Evolutionary conservation across 1,140 invertebrate species (phyloP).

Genomic region (Aphaenogaster floridana): DNA sequence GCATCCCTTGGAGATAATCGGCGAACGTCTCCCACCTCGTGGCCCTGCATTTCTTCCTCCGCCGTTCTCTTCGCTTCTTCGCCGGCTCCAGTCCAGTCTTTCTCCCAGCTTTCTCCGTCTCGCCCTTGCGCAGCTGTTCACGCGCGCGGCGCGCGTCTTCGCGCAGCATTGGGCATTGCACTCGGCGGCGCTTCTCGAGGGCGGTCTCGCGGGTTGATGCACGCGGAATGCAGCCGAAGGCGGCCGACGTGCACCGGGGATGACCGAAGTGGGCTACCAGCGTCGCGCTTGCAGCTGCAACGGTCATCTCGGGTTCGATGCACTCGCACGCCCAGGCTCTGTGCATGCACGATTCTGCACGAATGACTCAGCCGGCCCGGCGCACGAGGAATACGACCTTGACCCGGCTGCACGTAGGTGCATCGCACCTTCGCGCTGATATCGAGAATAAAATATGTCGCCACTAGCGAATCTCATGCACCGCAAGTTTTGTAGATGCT

Average conservation of each 20-base stretch:
- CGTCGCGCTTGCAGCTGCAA: slow-evolving; percentile 83
- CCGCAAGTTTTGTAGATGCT: not conserved
- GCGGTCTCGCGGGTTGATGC: slow-evolving; percentile 81
- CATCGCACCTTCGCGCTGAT: slow-evolving; percentile 79
- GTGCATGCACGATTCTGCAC: slow-evolving; percentile 80
- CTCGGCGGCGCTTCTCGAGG: slow-evolving; percentile 81
- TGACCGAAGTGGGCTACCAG: slow-evolving; percentile 52
- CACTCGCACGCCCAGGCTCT: slow-evolving; percentile 77
- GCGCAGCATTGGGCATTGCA: slow-evolving; percentile 80
- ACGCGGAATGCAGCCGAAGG: slow-evolving; percentile 82
- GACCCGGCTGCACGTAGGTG: slow-evolving; percentile 84
- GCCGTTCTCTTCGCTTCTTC: slow-evolving; percentile 37
- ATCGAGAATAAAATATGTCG: slow-evolving; percentile 42
- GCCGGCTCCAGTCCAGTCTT: slow-evolving; percentile 11
- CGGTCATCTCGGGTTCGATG: slow-evolving; percentile 86
- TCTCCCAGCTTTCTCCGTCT: slow-evolving; percentile 60
- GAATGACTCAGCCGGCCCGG: slow-evolving; percentile 82
- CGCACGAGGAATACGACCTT: slow-evolving; percentile 84
- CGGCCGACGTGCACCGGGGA: slow-evolving; percentile 70
- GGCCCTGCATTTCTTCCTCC: slow-evolving; percentile 34
- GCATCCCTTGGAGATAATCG: slow-evolving; percentile 41
- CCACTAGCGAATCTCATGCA: not conserved
- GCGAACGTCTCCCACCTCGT: not conserved
- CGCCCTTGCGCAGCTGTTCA: slow-evolving; percentile 70
- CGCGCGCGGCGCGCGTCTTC: slow-evolving; percentile 66